Evolutionary conservation across 2,888 invertebrate genomes (phyloP).

Genomic region (Idaea dimidiata): DNA sequence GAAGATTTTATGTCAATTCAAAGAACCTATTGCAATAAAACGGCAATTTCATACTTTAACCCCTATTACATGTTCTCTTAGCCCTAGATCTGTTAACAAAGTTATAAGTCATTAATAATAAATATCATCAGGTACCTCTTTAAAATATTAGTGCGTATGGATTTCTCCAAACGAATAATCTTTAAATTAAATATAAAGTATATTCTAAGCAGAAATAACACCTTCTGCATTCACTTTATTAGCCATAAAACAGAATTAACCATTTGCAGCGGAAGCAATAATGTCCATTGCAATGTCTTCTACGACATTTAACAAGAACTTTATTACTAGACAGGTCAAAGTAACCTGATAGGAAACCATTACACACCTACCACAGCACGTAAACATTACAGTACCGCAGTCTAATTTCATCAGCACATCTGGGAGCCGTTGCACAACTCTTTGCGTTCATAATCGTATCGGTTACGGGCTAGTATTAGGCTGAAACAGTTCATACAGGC

Average conservation of each 20-base stretch:
- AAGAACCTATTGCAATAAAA: no score
- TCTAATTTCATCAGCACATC: constrained; percentile 40
- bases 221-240: neutral
- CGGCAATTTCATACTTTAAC: no score
- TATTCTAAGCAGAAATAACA: neutral
- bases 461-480: constrained; percentile 31
- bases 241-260: neutral
- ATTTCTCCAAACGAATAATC: neutral
- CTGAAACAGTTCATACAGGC: constrained; percentile 24
- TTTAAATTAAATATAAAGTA: neutral
- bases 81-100: no score
- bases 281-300: neutral
- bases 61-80: no score
- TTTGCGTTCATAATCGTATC: constrained; percentile 38
- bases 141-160: no score
- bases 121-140: no score
- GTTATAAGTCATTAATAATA: no score
- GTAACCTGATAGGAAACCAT: constrained; percentile 38
- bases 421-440: constrained; percentile 42
- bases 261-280: neutral
- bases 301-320: neutral
- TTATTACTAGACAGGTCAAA: constrained; percentile 16
- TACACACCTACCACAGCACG: constrained; percentile 27
- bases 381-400: constrained; percentile 41
- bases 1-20: no score